Evolutionary conservation across 2,888 invertebrate genomes (phyloP), one percentile per base, ranked within the genome.

Genomic region (Hydriomena furcata): DNA sequence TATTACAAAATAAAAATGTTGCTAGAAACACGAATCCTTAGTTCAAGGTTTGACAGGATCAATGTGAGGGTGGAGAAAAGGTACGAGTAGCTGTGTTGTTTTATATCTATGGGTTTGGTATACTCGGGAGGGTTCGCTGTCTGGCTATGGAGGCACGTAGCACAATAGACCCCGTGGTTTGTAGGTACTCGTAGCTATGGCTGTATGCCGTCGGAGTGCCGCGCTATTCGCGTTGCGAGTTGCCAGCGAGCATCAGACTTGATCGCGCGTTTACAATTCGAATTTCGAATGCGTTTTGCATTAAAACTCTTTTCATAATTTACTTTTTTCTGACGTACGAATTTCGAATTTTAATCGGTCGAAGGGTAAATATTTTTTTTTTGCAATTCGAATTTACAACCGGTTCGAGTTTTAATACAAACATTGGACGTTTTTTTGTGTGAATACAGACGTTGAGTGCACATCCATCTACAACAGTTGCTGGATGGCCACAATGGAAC

Each of bases 251-350:
- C 89, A 77, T 79, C 79, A 71, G 85, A 71, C 78, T 78, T 76
- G 89, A 81, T 76, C 87, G 87, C 85, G 85, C 89, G 89, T 78
- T 82, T 68, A 76, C 75, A 73, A 17, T 76, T 77, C 63, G 51
- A 73, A 79, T 67, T 77, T 72, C 58, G 67, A 77, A 72, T 74
- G 68, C 64, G 45, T 41, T 52, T 31, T 36, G 17, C 4, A 17
- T 17, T 11, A 24, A 31, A 37, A 34, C 36, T 36, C 37, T 40
- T 46, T 52, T 24, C 24, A n/a, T 11, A 31, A n/a, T 20, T 8
- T 7, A 7, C 7, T 17, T 21, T 28, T 31, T 41, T 12, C 10
- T 45, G n/a, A 21, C 36, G 40, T 51, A 54, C 38, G 25, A 56
- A 58, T 17, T 58, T 48, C 8, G 30, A 61, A 53, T 59, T 54